Base-by-base conservation (phyloP, 2,888 invertebrate species). In the Luffia ferchaultella region DNA sequence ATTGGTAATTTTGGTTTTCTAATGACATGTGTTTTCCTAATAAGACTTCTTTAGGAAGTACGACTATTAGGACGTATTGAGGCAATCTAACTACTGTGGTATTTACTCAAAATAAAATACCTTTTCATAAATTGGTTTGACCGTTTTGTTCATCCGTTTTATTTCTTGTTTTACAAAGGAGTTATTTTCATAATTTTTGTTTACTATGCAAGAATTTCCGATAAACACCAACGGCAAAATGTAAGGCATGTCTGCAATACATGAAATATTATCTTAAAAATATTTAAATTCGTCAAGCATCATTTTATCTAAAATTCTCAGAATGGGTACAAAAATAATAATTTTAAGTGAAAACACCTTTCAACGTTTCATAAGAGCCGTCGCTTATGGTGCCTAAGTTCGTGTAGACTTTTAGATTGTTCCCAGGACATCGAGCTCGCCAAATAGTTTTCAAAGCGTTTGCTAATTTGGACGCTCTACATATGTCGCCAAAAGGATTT, bases 371-470 rank as follows among this genome's bases (percentile, higher is more conserved):
- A 51, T 74, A 58, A 53, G 76, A 73, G 30, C 80, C 80, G 57
- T 80, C 75, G 56, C 80, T 80, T 58, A 80, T 71, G 50, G 76
- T 63, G 45, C 80, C 79, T 54, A 75, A 52, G 57, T 68, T 73
- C 52, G 58, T 57, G 53, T 59, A 61, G 48, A 58, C 52, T 56
- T 65, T 64, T 42, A 43, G 54, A 48, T 56, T 60, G 43, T 56
- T 54, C 49, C 56, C 57, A 49, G 20, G 45, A 16, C 53, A 54
- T 50, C 71, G 70, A 20, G 68, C 54, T 49, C 45, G 55, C 79
- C 79, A 82, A 57, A 78, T 62, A 9, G 55, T 57, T 53, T 57
- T 55, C 56, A 82, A 60, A 55, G 67, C 63, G 61, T 61, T 66
- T 40, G 66, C 58, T 41, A 79, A 61, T 55, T 64, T 63, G 18